These are phyloP conservation scores for Scomber japonicus DNA, from an alignment of 2,113 vertebrate genomes.

Conservation along the genomic window DNA sequence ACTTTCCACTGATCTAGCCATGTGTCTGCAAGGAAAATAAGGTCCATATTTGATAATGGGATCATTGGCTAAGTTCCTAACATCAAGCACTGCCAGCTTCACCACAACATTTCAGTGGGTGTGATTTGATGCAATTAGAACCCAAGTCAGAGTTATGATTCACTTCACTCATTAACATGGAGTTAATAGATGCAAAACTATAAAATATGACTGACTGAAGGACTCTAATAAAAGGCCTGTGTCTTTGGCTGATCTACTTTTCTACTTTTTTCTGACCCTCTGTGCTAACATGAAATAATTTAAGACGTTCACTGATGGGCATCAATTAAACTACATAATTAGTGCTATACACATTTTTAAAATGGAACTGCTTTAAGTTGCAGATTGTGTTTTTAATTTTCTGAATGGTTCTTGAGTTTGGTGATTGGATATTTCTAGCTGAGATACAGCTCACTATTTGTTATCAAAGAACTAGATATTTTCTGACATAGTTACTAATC, in stretches of 20 bases:
- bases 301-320: too few relatives aligned
- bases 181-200: neutral
- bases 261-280: neutral
- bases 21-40: slow-evolving; percentile 24
- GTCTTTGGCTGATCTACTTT: neutral
- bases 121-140: slow-evolving; percentile 17
- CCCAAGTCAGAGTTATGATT: slow-evolving; percentile 18
- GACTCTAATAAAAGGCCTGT: neutral
- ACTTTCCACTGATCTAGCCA: slow-evolving; percentile 19
- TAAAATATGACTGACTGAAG: neutral
- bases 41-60: slow-evolving; percentile 19
- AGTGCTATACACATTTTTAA: too few relatives aligned
- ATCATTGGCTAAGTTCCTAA: slow-evolving; percentile 10
- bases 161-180: slow-evolving; percentile 2
- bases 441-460: too few relatives aligned
- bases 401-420: too few relatives aligned
- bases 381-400: too few relatives aligned
- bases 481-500: too few relatives aligned
- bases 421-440: too few relatives aligned
- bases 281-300: too few relatives aligned
- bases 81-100: slow-evolving; percentile 15
- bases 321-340: too few relatives aligned
- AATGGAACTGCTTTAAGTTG: too few relatives aligned
- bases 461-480: too few relatives aligned
- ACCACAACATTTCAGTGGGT: slow-evolving; percentile 8